phyloP scores from a whole-genome alignment of 2,113 vertebrate species.

The Leptosomus discolor region DNA sequence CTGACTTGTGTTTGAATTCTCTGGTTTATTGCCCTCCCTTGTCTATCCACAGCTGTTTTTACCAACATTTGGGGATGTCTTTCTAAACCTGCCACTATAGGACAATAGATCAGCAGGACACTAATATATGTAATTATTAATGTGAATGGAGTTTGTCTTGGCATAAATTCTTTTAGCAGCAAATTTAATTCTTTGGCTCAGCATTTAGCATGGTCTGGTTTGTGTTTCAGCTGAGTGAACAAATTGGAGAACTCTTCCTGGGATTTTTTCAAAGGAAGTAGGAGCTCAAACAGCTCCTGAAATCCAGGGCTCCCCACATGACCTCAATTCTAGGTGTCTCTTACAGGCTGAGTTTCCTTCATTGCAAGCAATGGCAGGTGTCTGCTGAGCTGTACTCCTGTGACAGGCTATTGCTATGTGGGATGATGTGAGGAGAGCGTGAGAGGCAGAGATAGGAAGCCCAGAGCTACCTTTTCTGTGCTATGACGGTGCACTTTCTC shows the following conservation, averaged over 20 bases:
- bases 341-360: neutral
- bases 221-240: slow-evolving; percentile 8
- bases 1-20: neutral
- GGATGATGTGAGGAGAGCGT: neutral
- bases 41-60: neutral
- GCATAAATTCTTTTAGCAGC: neutral
- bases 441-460: slow-evolving; percentile 11
- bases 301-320: neutral
- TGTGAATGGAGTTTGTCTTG: neutral
- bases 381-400: neutral
- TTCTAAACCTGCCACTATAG: neutral
- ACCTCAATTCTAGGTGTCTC: neutral
- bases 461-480: neutral
- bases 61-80: neutral
- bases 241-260: neutral
- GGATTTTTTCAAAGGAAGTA: neutral
- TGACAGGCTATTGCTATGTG: neutral
- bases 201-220: neutral
- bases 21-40: neutral
- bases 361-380: neutral
- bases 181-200: neutral
- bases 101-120: neutral
- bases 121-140: neutral
- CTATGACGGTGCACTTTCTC: neutral
- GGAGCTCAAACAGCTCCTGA: neutral